Evolutionary conservation across 2,113 vertebrate genomes (phyloP).

Genomic region (Cyanoramphus novaezelandiae): DNA sequence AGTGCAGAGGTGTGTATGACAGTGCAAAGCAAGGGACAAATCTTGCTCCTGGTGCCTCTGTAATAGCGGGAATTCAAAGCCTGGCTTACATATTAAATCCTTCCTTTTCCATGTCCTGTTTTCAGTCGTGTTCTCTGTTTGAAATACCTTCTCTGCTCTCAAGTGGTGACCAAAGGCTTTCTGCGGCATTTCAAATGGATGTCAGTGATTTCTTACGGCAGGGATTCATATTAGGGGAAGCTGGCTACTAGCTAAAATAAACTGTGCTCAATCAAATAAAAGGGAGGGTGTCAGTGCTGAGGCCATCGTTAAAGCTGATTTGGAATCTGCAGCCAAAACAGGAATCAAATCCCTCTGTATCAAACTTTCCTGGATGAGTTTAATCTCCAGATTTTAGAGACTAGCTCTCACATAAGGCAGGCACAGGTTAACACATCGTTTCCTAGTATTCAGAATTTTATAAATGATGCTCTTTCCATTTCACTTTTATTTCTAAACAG

Average conservation of each 20-base stretch:
- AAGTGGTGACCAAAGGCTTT: not conserved
- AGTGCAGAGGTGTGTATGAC: not conserved
- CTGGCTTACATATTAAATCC: constrained; percentile 45
- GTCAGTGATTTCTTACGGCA: constrained; percentile 51
- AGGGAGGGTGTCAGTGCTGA: not conserved
- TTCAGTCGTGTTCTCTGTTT: not conserved
- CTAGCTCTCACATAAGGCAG: not conserved
- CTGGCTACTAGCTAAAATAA: constrained; percentile 58
- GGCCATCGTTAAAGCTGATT: not conserved
- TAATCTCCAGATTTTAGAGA: constrained; percentile 1
- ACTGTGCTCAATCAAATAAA: constrained; percentile 17
- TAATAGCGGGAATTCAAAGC: constrained; percentile 9
- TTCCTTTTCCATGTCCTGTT: not conserved
- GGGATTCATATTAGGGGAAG: constrained; percentile 49
- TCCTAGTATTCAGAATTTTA: not conserved
- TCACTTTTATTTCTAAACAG: not conserved
- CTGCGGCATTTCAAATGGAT: constrained; percentile 34
- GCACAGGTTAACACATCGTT: not conserved
- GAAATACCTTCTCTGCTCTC: constrained; percentile 27
- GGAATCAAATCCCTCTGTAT: not conserved
- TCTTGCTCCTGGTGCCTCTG: not conserved
- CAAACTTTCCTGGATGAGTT: not conserved
- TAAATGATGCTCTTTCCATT: not conserved
- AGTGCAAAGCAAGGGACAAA: not conserved
- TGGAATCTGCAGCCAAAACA: constrained; percentile 9